Conservation (phyloP, 2,888 invertebrate genomes). For the Artemia sp. region DNA sequence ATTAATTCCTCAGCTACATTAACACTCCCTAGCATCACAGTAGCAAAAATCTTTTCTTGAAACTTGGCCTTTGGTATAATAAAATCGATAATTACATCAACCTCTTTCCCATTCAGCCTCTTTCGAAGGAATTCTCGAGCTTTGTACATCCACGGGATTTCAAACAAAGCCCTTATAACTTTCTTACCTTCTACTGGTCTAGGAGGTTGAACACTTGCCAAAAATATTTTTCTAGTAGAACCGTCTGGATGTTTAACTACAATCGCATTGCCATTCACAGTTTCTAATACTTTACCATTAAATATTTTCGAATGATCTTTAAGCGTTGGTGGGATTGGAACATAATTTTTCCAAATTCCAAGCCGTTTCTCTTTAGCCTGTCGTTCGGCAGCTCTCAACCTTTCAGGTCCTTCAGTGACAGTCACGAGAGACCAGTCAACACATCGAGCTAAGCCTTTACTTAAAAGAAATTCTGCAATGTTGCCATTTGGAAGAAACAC, state of each 20-base stretch:
- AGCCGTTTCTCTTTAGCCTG: constrained; percentile 67
- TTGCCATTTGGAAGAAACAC: constrained; percentile 75
- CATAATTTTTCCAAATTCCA: constrained; percentile 81
- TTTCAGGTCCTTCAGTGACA: constrained; percentile 60
- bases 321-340: constrained; percentile 47
- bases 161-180: constrained; percentile 76
- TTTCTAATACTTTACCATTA: neutral
- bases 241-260: constrained; percentile 62
- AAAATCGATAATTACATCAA: constrained; percentile 80
- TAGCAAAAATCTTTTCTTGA: constrained; percentile 89
- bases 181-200: constrained; percentile 44
- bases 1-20: constrained; percentile 89
- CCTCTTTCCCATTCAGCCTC: constrained; percentile 83
- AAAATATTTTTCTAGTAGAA: constrained; percentile 69
- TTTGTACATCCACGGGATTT: constrained; percentile 96
- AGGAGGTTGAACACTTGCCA: constrained; percentile 87
- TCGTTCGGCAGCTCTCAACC: constrained; percentile 64
- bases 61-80: constrained; percentile 85
- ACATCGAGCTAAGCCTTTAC: constrained; percentile 80
- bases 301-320: neutral
- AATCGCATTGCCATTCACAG: constrained; percentile 52
- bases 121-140: constrained; percentile 90
- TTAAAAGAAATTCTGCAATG: constrained; percentile 76
- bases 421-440: constrained; percentile 81
- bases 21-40: constrained; percentile 62